A percentile compares a stretch with the other conserved stretches of the same genome.
Evolutionary conservation across 2,113 vertebrate genomes (phyloP).

Genomic region (Rhizomys pruinosus): DNA sequence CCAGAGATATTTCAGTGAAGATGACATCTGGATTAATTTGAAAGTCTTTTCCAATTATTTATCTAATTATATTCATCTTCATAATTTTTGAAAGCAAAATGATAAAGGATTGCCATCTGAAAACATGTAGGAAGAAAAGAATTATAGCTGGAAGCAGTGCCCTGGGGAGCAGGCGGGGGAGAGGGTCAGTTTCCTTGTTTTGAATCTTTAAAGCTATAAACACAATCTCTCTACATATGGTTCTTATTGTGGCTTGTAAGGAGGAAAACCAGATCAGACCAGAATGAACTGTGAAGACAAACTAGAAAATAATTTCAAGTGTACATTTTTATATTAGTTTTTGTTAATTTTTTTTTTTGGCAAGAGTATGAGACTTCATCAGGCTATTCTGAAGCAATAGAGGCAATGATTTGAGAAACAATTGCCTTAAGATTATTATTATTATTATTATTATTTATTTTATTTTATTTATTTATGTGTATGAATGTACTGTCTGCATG

Average conservation of each 20-base stretch:
- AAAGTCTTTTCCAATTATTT: conserved; percentile 64
- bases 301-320: neutral
- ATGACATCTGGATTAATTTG: conserved; percentile 58
- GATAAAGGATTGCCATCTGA: conserved; percentile 7
- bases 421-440: neutral
- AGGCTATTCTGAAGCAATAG: neutral
- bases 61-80: conserved; percentile 47
- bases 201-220: neutral
- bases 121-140: neutral
- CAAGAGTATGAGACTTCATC: too few species aligned
- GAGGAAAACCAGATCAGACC: neutral
- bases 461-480: too few species aligned
- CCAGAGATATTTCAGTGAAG: conserved; percentile 35
- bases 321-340: neutral
- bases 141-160: neutral
- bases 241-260: neutral
- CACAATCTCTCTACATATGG: neutral
- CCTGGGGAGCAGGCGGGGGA: neutral
- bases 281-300: neutral
- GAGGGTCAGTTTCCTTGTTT: neutral
- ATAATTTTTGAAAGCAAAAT: neutral
- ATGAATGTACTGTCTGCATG: too few species aligned
- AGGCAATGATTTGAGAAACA: neutral
- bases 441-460: too few species aligned
- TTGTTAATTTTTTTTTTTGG: neutral